Base-by-base conservation (phyloP, 2,888 invertebrate species). In the Scelioninae gen. 1 region DNA sequence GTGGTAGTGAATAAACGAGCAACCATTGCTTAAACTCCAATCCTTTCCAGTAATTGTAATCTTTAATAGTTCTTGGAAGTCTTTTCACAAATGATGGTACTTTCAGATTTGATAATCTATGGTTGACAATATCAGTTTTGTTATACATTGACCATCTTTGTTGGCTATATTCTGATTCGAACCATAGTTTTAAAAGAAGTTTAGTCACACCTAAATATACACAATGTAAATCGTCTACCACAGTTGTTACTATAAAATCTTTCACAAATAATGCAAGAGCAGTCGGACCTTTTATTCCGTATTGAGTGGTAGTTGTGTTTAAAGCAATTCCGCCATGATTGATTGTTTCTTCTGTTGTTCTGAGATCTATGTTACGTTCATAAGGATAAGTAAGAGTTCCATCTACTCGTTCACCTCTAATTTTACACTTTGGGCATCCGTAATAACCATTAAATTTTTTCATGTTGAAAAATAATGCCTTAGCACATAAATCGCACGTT, bases 401-500 rank as follows among this genome's bases (percentile, higher is more conserved):
- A 5, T 49, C 10, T 0, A 60, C 16, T 3, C 43, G 11, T 29
- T 31, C 0, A 6, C 56, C 63, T 49, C 34, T 15, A 3, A 53
- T 32, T 49, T 51, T 49, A 43, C 72, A 82, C 23, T 72, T 68
- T 0, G 65, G 34, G 16, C 82, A 82, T 0, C 78, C 75, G 29
- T 38, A 63, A 0, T 15, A 15, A 0, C 66, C 71, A 40, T 82
- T 84, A 43, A 38, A 38, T 38, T 38, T 8, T 5, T 38, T 38
- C 38, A 38, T 38, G 5, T 38, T 56, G 40, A 82, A 84, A 11
- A 62, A 38, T 38, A 10, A 0, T 0, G 78, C 66, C 53, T 84
- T 84, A 0, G 78, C 84, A 8, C 47, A 49, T 43, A 77, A 55
- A 53, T 84, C 83, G n/a, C 77, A 80, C 0, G 83, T 77, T 0